Percentiles rank a stretch among this genome's conserved stretches.
These are phyloP conservation scores for Archips xylosteana DNA, from an alignment of 2,888 invertebrate genomes.

Conservation along the genomic window DNA sequence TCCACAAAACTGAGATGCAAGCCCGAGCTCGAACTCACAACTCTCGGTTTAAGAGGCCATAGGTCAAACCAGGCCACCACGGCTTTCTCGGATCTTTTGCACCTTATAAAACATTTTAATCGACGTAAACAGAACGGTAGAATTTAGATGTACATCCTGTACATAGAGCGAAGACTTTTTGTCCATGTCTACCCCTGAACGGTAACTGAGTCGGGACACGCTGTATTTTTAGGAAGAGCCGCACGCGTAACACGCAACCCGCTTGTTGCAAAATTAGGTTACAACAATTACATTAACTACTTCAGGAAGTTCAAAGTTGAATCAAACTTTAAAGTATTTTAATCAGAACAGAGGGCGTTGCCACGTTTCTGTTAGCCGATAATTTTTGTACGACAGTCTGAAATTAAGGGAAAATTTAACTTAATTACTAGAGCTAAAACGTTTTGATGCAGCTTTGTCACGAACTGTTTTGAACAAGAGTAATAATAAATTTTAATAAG, in stretches of 20 bases:
- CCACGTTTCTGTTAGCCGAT: conserved; percentile 12
- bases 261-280: conserved; percentile 45
- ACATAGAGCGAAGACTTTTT: conserved; percentile 16
- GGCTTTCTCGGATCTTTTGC: neutral
- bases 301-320: conserved; percentile 39
- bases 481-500: neutral
- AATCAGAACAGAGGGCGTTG: conserved; percentile 10
- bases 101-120: conserved; percentile 44
- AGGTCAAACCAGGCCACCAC: no score
- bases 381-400: conserved; percentile 17
- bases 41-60: no score
- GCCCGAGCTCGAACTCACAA: no score
- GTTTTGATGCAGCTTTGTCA: neutral
- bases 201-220: conserved; percentile 51
- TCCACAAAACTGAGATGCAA: no score
- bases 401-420: neutral
- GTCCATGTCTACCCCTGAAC: conserved; percentile 37
- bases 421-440: neutral
- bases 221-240: conserved; percentile 45
- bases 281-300: conserved; percentile 41
- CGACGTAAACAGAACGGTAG: conserved; percentile 7
- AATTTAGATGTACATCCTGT: conserved; percentile 15
- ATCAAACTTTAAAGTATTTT: conserved; percentile 38
- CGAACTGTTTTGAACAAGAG: conserved; percentile 1
- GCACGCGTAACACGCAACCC: conserved; percentile 55